phyloP scores from a whole-genome alignment of 2,888 invertebrate genomes.

The Nymphalis c-album region DNA sequence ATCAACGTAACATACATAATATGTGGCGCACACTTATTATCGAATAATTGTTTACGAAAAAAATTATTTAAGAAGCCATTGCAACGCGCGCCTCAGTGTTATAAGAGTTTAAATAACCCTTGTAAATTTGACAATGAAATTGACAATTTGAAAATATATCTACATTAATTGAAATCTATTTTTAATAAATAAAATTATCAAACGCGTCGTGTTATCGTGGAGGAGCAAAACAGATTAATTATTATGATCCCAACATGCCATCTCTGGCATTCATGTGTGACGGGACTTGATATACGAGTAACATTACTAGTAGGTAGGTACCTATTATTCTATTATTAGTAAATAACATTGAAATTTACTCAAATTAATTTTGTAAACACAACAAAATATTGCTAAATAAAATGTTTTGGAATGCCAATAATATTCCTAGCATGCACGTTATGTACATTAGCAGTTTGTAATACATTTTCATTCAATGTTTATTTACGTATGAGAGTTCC shows the following conservation, averaged over 20 bases:
- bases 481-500: neutral
- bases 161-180: slow-evolving; percentile 5
- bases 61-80: too few species aligned
- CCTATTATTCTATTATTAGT: neutral
- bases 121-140: too few species aligned
- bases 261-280: slow-evolving; percentile 43
- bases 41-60: too few species aligned
- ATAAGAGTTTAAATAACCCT: too few species aligned
- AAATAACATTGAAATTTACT: neutral
- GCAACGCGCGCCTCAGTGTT: too few species aligned
- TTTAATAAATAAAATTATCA: neutral
- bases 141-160: too few species aligned
- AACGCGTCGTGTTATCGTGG: slow-evolving; percentile 27
- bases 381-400: neutral
- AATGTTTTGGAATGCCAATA: neutral
- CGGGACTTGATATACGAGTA: slow-evolving; percentile 48
- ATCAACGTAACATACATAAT: too few species aligned
- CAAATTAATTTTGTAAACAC: neutral
- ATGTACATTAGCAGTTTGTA: neutral
- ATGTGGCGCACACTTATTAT: too few species aligned
- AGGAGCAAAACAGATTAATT: slow-evolving; percentile 53
- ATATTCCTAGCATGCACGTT: neutral
- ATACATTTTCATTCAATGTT: slow-evolving; percentile 6
- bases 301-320: slow-evolving; percentile 44
- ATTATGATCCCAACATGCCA: slow-evolving; percentile 38